Percentiles rank a stretch among this genome's conserved stretches.
Evolutionary conservation across 1,140 invertebrate species (phyloP).

Genomic region (Tetramorium parvispinum): DNA sequence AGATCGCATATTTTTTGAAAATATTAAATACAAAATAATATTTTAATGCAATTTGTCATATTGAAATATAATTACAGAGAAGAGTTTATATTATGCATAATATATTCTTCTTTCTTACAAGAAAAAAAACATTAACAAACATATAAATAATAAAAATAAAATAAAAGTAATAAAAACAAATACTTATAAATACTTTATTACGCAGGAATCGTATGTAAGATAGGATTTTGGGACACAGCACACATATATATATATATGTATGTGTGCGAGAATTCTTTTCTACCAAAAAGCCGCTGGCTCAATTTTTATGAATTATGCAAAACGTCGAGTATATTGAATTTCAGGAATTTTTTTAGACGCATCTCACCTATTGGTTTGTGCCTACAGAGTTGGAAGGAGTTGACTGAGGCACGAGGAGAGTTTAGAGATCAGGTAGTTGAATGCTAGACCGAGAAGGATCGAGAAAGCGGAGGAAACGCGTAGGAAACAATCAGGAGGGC

Average conservation of each 20-base stretch:
- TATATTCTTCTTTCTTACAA: background rate
- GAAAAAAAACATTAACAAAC: background rate
- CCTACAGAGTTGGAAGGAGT: slow-evolving; percentile 47
- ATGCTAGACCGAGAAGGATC: slow-evolving; percentile 35
- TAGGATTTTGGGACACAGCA: background rate
- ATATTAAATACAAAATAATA: background rate
- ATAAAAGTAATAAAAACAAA: background rate
- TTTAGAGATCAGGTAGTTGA: slow-evolving; percentile 46
- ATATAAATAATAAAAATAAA: background rate
- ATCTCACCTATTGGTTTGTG: slow-evolving; percentile 60
- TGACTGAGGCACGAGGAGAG: slow-evolving; percentile 25
- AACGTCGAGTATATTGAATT: slow-evolving; percentile 83
- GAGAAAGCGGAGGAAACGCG: slow-evolving; percentile 73
- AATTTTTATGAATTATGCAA: slow-evolving; percentile 85
- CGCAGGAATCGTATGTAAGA: background rate
- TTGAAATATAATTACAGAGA: slow-evolving; percentile 1
- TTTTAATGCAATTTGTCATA: background rate
- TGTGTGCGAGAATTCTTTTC: background rate
- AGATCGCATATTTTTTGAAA: background rate
- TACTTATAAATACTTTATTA: background rate
- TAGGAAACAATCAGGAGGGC: slow-evolving; percentile 83
- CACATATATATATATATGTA: background rate
- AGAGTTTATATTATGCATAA: background rate
- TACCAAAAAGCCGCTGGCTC: slow-evolving; percentile 78
- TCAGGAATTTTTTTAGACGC: slow-evolving; percentile 77